Evolutionary conservation across 2,113 vertebrate genomes (phyloP).

Genomic region (Plecotus auritus): DNA sequence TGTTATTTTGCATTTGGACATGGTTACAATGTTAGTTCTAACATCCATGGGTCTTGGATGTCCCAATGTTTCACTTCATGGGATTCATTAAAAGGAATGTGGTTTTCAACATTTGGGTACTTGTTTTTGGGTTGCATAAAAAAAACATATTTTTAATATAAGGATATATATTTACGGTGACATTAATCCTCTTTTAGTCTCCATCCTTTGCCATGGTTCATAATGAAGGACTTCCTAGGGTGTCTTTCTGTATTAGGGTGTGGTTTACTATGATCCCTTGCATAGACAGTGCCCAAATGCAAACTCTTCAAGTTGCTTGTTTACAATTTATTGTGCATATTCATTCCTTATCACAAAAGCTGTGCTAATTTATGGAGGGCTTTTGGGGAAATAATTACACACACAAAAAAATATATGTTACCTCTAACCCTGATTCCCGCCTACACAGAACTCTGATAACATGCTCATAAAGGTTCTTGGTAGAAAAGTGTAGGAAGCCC

Average conservation of each 20-base stretch:
- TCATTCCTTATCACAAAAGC: background rate
- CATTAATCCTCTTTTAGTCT: background rate
- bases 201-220: background rate
- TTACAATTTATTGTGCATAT: background rate
- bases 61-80: background rate
- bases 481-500: background rate
- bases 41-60: background rate
- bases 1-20: background rate
- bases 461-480: background rate
- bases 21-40: background rate
- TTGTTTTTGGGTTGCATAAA: background rate
- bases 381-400: background rate
- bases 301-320: background rate
- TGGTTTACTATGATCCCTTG: background rate
- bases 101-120: background rate
- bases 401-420: background rate
- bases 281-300: background rate
- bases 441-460: background rate
- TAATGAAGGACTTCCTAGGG: background rate
- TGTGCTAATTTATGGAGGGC: background rate
- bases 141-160: background rate
- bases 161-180: background rate
- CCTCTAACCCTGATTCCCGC: background rate
- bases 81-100: background rate
- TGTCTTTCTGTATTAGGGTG: background rate